phyloP scores from a whole-genome alignment of 2,113 vertebrate species.

The Psittacus erithacus region DNA sequence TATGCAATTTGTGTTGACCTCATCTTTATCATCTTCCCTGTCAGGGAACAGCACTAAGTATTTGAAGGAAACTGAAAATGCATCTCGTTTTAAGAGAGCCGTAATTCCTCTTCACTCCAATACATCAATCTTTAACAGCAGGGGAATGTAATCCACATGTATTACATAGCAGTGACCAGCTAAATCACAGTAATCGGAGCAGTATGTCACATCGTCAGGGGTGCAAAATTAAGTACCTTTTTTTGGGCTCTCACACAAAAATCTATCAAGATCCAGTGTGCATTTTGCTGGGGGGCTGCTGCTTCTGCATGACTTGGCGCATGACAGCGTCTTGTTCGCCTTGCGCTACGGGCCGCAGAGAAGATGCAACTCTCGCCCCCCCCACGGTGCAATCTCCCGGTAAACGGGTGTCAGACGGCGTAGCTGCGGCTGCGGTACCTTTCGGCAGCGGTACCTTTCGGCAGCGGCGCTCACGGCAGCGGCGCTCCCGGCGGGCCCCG shows the following conservation, averaged over 20 bases:
- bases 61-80: neutral
- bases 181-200: neutral
- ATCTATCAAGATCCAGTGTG: neutral
- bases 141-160: neutral
- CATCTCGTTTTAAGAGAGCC: neutral
- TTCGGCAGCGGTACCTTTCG: neutral
- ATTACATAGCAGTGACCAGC: neutral
- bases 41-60: neutral
- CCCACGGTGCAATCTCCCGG: accelerated
- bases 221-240: neutral
- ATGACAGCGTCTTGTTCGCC: neutral
- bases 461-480: neutral
- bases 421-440: accelerated
- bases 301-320: neutral
- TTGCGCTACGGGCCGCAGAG: neutral
- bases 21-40: neutral
- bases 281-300: neutral
- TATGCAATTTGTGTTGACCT: neutral
- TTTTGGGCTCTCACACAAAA: neutral
- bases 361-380: neutral
- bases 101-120: neutral
- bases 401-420: accelerated
- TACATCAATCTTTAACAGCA: neutral
- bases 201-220: neutral
- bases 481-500: too few relatives aligned